phyloP scores from a whole-genome alignment of 2,888 invertebrate species.

The Trichogramma dendrolimi region DNA sequence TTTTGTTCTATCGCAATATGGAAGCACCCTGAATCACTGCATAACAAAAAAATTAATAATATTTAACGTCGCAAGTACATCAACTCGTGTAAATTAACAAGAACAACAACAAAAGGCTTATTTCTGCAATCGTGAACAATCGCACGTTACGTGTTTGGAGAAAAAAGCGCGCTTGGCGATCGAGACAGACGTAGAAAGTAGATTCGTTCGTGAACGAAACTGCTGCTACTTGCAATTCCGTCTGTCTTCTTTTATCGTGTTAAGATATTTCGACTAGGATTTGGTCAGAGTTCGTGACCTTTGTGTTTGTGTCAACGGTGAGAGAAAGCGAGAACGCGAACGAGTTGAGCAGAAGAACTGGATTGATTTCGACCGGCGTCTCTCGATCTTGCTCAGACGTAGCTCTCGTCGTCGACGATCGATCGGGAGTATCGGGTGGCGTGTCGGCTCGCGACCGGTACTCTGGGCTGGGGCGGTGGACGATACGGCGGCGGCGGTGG shows the following conservation, averaged over 20 bases:
- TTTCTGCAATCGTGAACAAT: too few species aligned
- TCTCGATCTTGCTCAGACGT: conserved; percentile 39
- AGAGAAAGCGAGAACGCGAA: background rate
- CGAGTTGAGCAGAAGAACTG: conserved; percentile 5
- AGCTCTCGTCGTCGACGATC: conserved; percentile 49
- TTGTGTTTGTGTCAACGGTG: background rate
- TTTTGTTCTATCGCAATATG: conserved; percentile 33
- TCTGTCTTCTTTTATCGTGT: too few species aligned
- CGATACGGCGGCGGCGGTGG: conserved; percentile 50
- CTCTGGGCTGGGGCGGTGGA: conserved; percentile 49
- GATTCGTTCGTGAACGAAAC: too few species aligned
- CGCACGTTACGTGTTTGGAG: too few species aligned
- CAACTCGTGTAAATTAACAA: conserved; percentile 12
- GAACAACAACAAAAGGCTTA: conserved; percentile 13
- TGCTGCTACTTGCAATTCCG: too few species aligned
- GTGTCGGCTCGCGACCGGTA: conserved; percentile 43
- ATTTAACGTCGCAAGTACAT: conserved; percentile 18
- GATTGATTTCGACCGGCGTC: background rate
- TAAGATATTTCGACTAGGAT: conserved; percentile 25
- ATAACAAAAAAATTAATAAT: conserved; percentile 29
- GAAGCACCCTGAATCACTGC: conserved; percentile 51
- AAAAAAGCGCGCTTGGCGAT: too few species aligned
- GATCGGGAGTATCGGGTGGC: conserved; percentile 45
- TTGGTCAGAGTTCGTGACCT: conserved; percentile 22
- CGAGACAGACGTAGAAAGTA: too few species aligned